These are phyloP conservation scores for Haliclona indistincta DNA, from an alignment of 37 sponge, comb jelly and placozoan species.

Conservation along the genomic window DNA sequence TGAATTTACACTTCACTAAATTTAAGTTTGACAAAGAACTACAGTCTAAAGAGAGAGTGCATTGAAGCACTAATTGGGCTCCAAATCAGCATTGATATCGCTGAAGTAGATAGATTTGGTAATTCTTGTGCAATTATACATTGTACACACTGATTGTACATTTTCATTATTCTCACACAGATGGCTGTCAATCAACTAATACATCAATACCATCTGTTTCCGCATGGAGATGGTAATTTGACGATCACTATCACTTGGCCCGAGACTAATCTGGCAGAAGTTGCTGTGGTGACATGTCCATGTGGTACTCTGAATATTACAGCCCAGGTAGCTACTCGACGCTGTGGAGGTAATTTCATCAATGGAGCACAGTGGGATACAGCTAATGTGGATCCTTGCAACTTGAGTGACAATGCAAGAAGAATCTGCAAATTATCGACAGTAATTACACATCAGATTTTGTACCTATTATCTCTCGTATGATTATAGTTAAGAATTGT, in stretches of 20 bases:
- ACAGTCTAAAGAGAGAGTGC: too few species aligned
- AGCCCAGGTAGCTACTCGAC: slow-evolving; percentile 17
- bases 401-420: slow-evolving; percentile 22
- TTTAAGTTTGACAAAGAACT: too few species aligned
- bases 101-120: too few species aligned
- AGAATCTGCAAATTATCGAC: slow-evolving; percentile 25
- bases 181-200: slow-evolving; percentile 30
- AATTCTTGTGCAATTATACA: too few species aligned
- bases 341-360: slow-evolving; percentile 47
- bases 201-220: slow-evolving; percentile 1
- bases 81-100: too few species aligned
- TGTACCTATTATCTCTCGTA: too few species aligned
- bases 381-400: slow-evolving; percentile 12
- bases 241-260: slow-evolving; percentile 26
- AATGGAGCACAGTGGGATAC: slow-evolving; percentile 45
- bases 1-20: too few species aligned
- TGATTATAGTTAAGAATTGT: not conserved
- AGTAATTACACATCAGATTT: too few species aligned
- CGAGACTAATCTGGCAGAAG: slow-evolving; percentile 37
- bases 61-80: too few species aligned
- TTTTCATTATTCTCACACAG: not conserved
- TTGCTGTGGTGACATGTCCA: slow-evolving; percentile 27
- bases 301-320: slow-evolving; percentile 18
- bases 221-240: not conserved
- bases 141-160: too few species aligned